Base-by-base conservation (phyloP, 2,888 invertebrate genomes). In the Campaea margaritaria region DNA sequence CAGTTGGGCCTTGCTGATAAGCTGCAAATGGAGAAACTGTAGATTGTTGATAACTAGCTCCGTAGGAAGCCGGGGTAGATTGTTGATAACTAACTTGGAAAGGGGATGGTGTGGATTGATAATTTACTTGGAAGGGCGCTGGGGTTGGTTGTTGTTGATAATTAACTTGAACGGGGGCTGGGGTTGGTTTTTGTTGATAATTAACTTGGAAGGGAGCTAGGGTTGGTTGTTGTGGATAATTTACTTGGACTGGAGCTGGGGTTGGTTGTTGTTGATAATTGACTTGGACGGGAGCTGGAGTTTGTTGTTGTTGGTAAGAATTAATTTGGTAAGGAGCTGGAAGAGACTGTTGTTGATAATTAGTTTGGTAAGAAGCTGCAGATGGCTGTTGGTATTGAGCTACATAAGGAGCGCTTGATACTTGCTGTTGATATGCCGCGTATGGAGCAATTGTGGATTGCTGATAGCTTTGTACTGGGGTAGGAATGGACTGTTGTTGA, bases 381-480 rank as follows among this genome's bases (percentile, higher is more conserved):
- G 38, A 38, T 31, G 53, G 48, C 12, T 46, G 51, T 52, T 58
- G 38, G 13, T 39, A 46, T 10, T 53, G 38, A 13, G 38, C 41
- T 44, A 52, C 21, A 34, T 13, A 21, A n/a, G 44, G 34, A 45
- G 16, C 15, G 42, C 38, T 14, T 2, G 49, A 28, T 14, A 41
- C 11, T 9, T 38, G 48, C 10, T 31, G 39, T 42, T 60, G 42
- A 49, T 38, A 56, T 2, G 52, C 31, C 2, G 44, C 44, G 31
- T 43, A 44, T 1, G 41, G 46, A 28, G 9, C 14, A 36, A 36
- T 21, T 13, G 55, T 28, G 11, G 60, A 21, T 36, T 56, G 62
- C 39, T 58, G 56, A 41, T 61, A 52, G 15, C 36, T 16, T 50
- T 60, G 58, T 10, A 39, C 28, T n/a, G 54, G 15, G 15, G 43